Evolutionary conservation across 1,140 invertebrate species (phyloP).

Genomic region (Cyphomyrmex costatus): DNA sequence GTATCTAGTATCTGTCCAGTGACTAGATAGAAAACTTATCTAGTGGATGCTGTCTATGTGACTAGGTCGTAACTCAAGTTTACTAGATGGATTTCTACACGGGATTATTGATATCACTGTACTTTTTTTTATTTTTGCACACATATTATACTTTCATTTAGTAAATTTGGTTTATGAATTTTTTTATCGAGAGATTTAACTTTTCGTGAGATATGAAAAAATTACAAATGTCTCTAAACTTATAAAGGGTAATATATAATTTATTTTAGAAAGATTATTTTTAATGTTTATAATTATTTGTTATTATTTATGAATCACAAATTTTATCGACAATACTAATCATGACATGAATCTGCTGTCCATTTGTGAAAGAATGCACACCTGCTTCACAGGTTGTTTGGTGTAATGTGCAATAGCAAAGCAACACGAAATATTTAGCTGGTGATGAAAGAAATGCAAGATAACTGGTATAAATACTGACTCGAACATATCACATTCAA

Average conservation of each 20-base stretch:
- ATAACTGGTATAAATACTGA: conserved; percentile 60
- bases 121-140: not conserved
- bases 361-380: conserved; percentile 78
- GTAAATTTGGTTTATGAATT: too few relatives aligned
- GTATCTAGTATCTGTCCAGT: too few relatives aligned
- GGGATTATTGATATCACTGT: not conserved
- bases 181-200: too few relatives aligned
- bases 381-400: conserved; percentile 75
- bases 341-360: conserved; percentile 78
- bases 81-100: too few relatives aligned
- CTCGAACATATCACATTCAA: not conserved
- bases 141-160: too few relatives aligned
- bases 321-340: not conserved
- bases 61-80: too few relatives aligned
- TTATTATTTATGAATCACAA: not conserved
- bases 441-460: conserved; percentile 7
- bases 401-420: conserved; percentile 38
- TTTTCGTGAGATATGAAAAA: too few relatives aligned
- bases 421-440: conserved; percentile 57
- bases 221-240: too few relatives aligned
- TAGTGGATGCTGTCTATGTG: too few relatives aligned
- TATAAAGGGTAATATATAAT: not conserved
- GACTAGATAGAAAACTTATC: too few relatives aligned
- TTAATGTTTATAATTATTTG: not conserved
- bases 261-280: not conserved